Conservation (phyloP, 2,113 vertebrate species). For the Heloderma charlesbogerti region DNA sequence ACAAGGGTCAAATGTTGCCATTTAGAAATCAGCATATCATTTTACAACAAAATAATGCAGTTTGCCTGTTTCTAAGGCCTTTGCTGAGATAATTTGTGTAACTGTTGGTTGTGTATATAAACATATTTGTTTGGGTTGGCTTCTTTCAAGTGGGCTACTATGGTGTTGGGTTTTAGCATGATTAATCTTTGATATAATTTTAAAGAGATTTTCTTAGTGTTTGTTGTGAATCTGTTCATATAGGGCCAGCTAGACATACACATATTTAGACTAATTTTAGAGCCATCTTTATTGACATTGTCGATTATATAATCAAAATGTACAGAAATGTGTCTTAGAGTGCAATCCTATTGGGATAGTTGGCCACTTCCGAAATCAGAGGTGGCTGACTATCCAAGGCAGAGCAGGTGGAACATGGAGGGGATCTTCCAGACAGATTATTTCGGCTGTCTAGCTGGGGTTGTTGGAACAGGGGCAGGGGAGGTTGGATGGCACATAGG, state of each 20-base stretch:
- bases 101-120: background rate
- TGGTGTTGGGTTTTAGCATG: background rate
- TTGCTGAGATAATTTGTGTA: background rate
- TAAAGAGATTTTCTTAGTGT: background rate
- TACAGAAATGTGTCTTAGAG: too few species aligned
- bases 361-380: too few species aligned
- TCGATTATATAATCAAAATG: background rate
- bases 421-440: too few species aligned
- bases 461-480: too few species aligned
- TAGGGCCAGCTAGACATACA: background rate
- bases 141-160: background rate
- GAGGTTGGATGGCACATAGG: too few species aligned
- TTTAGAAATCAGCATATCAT: conserved; percentile 17
- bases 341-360: too few species aligned
- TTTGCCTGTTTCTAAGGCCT: background rate
- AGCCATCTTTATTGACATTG: background rate
- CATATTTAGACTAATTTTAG: background rate
- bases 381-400: too few species aligned
- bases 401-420: too few species aligned
- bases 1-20: conserved; percentile 28
- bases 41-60: background rate
- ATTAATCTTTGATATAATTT: background rate
- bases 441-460: too few species aligned
- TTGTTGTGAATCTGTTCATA: background rate
- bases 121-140: background rate